Conservation (phyloP, 2,113 vertebrate genomes). For the Acanthochromis polyacanthus region DNA sequence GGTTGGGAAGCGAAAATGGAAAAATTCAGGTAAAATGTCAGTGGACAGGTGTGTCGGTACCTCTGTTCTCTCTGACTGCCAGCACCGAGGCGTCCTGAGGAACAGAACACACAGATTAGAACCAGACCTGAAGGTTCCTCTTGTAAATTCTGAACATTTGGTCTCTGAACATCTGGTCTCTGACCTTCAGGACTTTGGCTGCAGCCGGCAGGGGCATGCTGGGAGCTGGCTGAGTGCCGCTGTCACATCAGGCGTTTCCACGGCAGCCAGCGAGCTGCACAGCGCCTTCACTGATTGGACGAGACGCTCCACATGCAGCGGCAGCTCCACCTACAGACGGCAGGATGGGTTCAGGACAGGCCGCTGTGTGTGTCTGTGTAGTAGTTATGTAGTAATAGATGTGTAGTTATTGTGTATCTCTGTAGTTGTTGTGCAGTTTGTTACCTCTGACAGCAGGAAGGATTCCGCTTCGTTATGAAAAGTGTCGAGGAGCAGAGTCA, state of each 20-base stretch:
- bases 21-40: too few species aligned
- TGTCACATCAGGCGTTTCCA: constrained; percentile 94
- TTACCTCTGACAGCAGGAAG: constrained; percentile 92
- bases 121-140: too few species aligned
- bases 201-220: constrained; percentile 94
- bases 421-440: neutral
- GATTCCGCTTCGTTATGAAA: constrained; percentile 95
- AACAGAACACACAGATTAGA: constrained; percentile 15
- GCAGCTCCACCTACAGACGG: constrained; percentile 86
- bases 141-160: too few species aligned
- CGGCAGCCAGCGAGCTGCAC: constrained; percentile 91
- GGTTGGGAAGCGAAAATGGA: too few species aligned
- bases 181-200: constrained; percentile 94
- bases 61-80: constrained; percentile 91
- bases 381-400: too few species aligned
- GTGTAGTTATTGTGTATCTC: too few species aligned
- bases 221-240: constrained; percentile 93
- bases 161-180: neutral
- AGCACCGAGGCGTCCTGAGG: constrained; percentile 90
- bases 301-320: constrained; percentile 90
- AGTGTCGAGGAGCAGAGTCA: constrained; percentile 94
- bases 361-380: too few species aligned
- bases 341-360: too few species aligned
- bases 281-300: constrained; percentile 96
- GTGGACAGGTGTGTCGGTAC: constrained; percentile 73